phyloP scores from a whole-genome alignment of 2,113 vertebrate genomes.

The Fulmarus glacialis region DNA sequence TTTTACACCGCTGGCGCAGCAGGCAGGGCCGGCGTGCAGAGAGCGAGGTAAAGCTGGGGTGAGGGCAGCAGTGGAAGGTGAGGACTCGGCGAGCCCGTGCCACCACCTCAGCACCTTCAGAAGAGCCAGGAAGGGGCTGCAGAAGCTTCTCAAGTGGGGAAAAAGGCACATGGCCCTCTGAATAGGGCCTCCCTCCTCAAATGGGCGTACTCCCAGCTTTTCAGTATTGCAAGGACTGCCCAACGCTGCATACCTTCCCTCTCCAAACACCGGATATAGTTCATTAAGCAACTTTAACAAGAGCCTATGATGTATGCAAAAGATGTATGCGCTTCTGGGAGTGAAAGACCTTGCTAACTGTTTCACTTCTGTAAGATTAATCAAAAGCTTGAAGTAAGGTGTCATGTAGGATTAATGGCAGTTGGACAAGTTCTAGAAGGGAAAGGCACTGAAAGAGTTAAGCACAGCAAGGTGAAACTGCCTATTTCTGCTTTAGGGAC shows the following conservation, averaged over 20 bases:
- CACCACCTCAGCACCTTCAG: neutral
- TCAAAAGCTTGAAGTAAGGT: neutral
- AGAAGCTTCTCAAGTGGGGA: neutral
- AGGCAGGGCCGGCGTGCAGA: neutral
- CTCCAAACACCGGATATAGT: neutral
- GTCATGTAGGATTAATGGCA: neutral
- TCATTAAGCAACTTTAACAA: neutral
- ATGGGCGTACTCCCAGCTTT: neutral
- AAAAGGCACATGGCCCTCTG: neutral
- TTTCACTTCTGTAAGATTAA: neutral
- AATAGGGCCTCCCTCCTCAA: neutral
- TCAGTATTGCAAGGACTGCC: neutral
- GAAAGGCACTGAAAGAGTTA: conserved; percentile 30
- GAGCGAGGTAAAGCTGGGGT: neutral
- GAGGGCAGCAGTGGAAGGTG: neutral
- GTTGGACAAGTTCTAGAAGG: neutral
- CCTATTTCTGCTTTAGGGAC: conserved; percentile 23
- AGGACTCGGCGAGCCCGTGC: neutral
- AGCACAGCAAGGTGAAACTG: conserved; percentile 17
- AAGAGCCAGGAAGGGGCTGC: neutral
- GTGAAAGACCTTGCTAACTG: neutral
- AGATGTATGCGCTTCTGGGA: neutral
- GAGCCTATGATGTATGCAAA: neutral
- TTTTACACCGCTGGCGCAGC: accelerated
- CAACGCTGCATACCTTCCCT: neutral